Evolutionary conservation across 2,888 invertebrate genomes (phyloP), one percentile per base, ranked within the genome.

Genomic region (Kuschelorhynchus macadamiae): DNA sequence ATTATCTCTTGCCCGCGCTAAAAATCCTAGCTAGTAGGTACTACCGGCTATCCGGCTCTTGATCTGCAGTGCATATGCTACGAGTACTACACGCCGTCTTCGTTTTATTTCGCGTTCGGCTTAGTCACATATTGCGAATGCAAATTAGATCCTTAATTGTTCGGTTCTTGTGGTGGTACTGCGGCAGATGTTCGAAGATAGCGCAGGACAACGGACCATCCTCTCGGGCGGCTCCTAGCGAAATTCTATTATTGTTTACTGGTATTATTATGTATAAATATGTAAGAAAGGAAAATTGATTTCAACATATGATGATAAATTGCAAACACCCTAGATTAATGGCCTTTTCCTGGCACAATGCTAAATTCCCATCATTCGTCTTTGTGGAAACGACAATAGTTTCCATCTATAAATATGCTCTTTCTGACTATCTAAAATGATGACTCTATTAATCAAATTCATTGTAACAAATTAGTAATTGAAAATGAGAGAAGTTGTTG

Each of bases 1-100:
- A 79, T 75, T 81, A 80, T 81, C 80, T 77, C 55, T 11, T 49
- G 21, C 8, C 39, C 42, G 61, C 61, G 41, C 56, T 47, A 67
- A 67, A 64, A 64, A 64, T 64, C 20, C 64, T 63, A 53, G 55
- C 55, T 20, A 56, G 62, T 62, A 47, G 53, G 42, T 52, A 60
- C 60, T 50, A 52, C 46, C 53, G 50, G 65, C 33, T 65, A 65
- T 65, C 65, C 65, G 65, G 49, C 36, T 57, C 50, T 57, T 16
- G 50, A 65, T 65, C 65, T 49, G 57, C 57, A n/a, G 65, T 57
- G 50, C 50, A 36, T 36, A 59, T 50, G 57, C 57, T 55, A 64
- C 47, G 49, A 44, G 63, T 55, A 61, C 41, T 52, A 42, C 41
- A 21, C 36, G 18, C 33, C 5, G 18, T 11, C 49, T 60, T 66